These are phyloP conservation scores for Zoanthus sansibaricus DNA, from an alignment of 92 coral and sea anemone species.

Conservation along the genomic window DNA sequence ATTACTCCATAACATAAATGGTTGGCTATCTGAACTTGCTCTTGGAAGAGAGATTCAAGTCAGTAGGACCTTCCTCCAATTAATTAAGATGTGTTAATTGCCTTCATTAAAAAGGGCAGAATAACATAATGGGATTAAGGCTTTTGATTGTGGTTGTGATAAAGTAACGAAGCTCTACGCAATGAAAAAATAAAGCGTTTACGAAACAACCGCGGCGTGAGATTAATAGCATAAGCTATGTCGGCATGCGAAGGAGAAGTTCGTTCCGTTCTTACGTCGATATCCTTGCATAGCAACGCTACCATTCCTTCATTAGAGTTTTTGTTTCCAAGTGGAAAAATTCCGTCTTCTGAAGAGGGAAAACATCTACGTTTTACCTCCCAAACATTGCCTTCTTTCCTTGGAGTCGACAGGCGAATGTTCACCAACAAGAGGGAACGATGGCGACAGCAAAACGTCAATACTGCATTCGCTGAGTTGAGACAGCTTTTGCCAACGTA, in stretches of 20 bases:
- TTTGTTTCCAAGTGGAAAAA: conserved; percentile 13
- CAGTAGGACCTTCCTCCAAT: conserved; percentile 38
- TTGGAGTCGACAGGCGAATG: conserved; percentile 62
- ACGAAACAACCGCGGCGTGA: conserved; percentile 21
- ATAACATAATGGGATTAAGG: conserved; percentile 79
- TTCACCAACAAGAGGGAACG: conserved; percentile 88
- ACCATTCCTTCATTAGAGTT: background rate
- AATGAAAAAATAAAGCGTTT: conserved; percentile 20
- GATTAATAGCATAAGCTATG: conserved; percentile 17
- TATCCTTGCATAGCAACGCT: background rate
- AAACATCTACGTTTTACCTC: background rate
- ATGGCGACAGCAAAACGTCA: conserved; percentile 94
- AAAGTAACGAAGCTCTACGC: conserved; percentile 54
- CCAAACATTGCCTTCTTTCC: background rate
- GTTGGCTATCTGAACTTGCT: background rate
- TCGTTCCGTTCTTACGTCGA: conserved; percentile 18
- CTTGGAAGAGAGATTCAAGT: conserved; percentile 1
- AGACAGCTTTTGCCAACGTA: conserved; percentile 92
- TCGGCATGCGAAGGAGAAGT: background rate
- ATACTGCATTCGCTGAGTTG: conserved; percentile 92
- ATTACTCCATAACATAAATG: background rate
- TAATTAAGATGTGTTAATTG: conserved; percentile 82
- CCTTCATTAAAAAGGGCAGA: conserved; percentile 65
- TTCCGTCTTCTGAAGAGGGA: background rate
- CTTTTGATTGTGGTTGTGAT: conserved; percentile 66